Conservation (phyloP, 2,888 invertebrate species). For the Nasonovia ribisnigri region DNA sequence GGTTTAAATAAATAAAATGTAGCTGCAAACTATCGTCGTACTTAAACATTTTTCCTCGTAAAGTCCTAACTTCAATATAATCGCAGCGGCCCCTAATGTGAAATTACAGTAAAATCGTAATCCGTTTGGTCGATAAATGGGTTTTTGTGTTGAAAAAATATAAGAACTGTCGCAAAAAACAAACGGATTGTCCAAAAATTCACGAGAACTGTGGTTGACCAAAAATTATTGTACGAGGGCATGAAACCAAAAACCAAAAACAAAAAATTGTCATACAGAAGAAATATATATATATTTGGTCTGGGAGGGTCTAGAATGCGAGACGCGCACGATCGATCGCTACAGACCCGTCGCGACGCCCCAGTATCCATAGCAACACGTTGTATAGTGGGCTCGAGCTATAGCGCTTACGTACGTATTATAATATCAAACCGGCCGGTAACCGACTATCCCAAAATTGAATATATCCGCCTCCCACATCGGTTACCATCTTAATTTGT, state of each 20-base stretch:
- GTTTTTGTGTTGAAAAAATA: background rate
- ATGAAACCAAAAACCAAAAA: conserved; percentile 20
- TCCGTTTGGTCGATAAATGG: background rate
- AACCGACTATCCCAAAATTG: conserved; percentile 39
- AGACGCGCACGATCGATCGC: conserved; percentile 59
- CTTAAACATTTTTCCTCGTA: background rate
- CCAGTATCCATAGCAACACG: conserved; percentile 56
- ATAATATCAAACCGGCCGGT: conserved; percentile 38
- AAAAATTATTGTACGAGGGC: background rate
- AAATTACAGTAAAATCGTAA: background rate
- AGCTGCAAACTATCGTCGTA: background rate
- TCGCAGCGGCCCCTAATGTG: background rate
- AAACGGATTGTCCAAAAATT: background rate
- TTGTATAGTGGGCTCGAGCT: conserved; percentile 10
- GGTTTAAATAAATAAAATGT: background rate
- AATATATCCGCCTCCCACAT: conserved; percentile 40
- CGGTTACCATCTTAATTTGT: background rate
- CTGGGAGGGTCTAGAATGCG: conserved; percentile 46
- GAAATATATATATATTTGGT: background rate
- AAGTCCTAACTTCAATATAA: background rate
- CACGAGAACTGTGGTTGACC: background rate
- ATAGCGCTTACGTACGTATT: conserved; percentile 9
- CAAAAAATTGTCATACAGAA: background rate
- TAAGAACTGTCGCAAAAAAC: background rate
- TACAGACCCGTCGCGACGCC: conserved; percentile 60